Percentiles rank a stretch among this genome's conserved stretches.
Conservation (phyloP, 1,140 invertebrate species). For the Nylanderia fulva region DNA sequence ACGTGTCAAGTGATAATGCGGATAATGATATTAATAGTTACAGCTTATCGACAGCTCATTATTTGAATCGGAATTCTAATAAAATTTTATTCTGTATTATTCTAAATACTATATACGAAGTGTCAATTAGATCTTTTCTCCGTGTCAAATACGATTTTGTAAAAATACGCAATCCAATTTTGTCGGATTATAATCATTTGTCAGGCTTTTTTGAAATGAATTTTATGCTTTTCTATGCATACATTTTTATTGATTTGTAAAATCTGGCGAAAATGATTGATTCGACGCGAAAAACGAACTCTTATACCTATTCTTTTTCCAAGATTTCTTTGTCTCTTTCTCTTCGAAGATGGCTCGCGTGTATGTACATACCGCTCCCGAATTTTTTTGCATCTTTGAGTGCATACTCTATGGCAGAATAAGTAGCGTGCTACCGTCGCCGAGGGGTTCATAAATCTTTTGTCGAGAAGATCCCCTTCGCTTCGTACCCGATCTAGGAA, state of each 20-base stretch:
- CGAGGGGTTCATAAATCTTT: conserved; percentile 80
- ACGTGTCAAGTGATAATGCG: not conserved
- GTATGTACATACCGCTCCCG: conserved; percentile 67
- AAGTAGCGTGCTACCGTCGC: conserved; percentile 78
- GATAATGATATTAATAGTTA: conserved; percentile 11
- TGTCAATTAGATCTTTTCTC: not conserved
- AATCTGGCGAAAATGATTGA: conserved; percentile 48
- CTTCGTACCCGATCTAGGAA: conserved; percentile 69
- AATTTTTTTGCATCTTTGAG: conserved; percentile 76
- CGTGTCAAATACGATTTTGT: not conserved
- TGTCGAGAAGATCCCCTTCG: conserved; percentile 76
- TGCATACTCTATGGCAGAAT: conserved; percentile 77
- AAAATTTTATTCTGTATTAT: not conserved
- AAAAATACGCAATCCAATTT: not conserved
- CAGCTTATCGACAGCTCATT: not conserved
- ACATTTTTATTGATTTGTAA: not conserved
- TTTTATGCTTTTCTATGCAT: not conserved
- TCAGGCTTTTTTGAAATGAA: not conserved
- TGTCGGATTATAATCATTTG: not conserved
- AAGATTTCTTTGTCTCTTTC: conserved; percentile 42
- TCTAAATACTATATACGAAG: not conserved
- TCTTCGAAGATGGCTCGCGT: conserved; percentile 69
- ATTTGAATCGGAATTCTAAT: not conserved
- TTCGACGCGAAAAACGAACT: conserved; percentile 49
- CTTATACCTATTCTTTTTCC: conserved; percentile 38